Evolutionary conservation across 2,113 vertebrate species (phyloP).

Genomic region (Pardalotus punctatus): DNA sequence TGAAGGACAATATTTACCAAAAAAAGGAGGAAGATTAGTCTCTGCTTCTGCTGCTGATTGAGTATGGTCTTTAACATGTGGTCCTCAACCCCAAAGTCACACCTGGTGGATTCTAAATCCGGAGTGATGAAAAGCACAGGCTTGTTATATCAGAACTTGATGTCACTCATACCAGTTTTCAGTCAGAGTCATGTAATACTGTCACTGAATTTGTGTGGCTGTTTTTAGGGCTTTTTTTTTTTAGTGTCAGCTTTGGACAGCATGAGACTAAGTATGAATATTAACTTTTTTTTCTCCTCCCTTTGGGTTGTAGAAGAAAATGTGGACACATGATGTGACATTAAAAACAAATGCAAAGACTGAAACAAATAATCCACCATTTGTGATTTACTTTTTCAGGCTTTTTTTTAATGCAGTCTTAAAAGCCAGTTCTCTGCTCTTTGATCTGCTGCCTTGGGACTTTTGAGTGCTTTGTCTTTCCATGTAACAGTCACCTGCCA

Average conservation of each 20-base stretch:
- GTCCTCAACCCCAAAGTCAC: neutral
- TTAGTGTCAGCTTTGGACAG: neutral
- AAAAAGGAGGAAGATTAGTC: neutral
- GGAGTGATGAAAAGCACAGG: neutral
- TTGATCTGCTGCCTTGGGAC: neutral
- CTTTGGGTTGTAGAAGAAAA: neutral
- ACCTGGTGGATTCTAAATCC: neutral
- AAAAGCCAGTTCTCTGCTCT: neutral
- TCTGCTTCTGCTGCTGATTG: neutral
- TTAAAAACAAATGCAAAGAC: neutral
- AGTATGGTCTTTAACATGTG: neutral
- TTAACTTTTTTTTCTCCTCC: neutral
- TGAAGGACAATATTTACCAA: neutral
- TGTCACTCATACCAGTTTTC: neutral
- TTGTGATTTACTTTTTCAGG: neutral
- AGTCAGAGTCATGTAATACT: neutral
- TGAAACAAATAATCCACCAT: neutral
- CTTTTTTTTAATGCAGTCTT: neutral
- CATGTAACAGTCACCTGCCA: neutral
- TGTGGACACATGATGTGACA: neutral
- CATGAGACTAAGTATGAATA: neutral
- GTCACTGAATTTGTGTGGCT: neutral
- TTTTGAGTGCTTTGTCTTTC: neutral
- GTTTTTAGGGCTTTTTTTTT: neutral
- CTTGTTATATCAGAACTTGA: neutral